Percentiles rank a stretch among this genome's conserved stretches.
Conservation (phyloP, 2,113 vertebrate genomes). For the Castor canadensis region DNA sequence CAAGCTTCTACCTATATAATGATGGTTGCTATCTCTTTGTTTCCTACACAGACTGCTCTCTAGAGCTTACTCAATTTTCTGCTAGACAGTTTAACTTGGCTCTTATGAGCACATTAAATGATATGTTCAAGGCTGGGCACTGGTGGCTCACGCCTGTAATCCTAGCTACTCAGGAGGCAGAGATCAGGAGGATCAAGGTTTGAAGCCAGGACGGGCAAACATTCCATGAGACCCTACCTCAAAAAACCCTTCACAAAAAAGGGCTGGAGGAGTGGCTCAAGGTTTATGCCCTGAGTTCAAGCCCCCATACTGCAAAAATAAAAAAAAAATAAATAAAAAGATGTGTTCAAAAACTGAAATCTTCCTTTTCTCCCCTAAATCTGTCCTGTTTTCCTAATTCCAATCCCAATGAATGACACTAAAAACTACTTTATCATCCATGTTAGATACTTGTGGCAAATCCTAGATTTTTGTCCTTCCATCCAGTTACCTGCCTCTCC, state of each 20-base stretch:
- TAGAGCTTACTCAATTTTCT: neutral
- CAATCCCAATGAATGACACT: neutral
- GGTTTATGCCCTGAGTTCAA: too few species aligned
- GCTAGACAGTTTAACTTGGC: neutral
- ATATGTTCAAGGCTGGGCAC: too few species aligned
- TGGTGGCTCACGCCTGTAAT: too few species aligned
- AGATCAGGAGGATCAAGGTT: too few species aligned
- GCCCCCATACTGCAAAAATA: too few species aligned
- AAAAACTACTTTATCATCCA: neutral
- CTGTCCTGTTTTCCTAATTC: neutral
- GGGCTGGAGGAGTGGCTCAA: too few species aligned
- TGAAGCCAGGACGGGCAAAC: too few species aligned
- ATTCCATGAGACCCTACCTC: too few species aligned
- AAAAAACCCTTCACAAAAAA: too few species aligned
- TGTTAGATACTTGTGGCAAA: neutral
- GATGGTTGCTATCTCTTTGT: neutral
- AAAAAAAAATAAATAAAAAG: neutral
- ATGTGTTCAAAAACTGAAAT: constrained; percentile 8
- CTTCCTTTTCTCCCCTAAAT: neutral
- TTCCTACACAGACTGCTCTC: neutral
- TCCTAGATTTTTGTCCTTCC: neutral
- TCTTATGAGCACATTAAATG: neutral
- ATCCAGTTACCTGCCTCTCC: neutral
- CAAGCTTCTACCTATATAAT: neutral
- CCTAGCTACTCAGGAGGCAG: too few species aligned